Base-by-base conservation (phyloP, 2,113 vertebrate genomes). In the Sebastes fasciatus region DNA sequence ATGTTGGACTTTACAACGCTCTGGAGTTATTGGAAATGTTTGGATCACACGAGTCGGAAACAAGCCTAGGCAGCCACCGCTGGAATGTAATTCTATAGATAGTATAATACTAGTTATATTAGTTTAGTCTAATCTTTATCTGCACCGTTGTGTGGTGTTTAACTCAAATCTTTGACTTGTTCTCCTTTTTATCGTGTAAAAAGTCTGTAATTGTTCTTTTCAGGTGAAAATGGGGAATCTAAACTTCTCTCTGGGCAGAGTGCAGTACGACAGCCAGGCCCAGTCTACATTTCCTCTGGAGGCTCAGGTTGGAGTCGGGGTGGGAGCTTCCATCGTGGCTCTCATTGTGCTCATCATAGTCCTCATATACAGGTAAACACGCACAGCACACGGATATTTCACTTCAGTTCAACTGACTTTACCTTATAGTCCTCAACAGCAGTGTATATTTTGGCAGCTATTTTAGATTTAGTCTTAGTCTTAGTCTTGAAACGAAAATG, bases 221-320 rank as follows among this genome's bases (percentile, higher is more conserved):
- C 92, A 99, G 98, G 98, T 99, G 6, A 96, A 95, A 86, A 99
- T 99, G 96, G 98, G 98, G 62, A 98, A 98, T 87, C 93, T 98
- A 87, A 96, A 95, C 92, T 97, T 98, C 90, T 96, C 96, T 13
- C 90, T 99, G 91, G 98, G 98, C 55, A 91, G 94, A 2, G 97
- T 99, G 62, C 96, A 97, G 86, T 99, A 99, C 0, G 98, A 99
- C 78, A 97, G 96, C 0, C 97, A 98, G 84, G 96, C 95, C 74
- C 96, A 95, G 4, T 94, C 96, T 64, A 96, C 96, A 3, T 99
- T 99, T 72, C 98, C 98, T 0, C 84, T 98, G 90, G 97, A 98
- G 84, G 98, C 98, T 79, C 98, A 98, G 92, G 97, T 99, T 71
- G 98, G 97, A 52, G 90, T 99, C 12, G 98, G 98, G 4, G 97